These are phyloP conservation scores for Brachionus rubens DNA, from an alignment of 1,140 invertebrate genomes.

Conservation along the genomic window DNA sequence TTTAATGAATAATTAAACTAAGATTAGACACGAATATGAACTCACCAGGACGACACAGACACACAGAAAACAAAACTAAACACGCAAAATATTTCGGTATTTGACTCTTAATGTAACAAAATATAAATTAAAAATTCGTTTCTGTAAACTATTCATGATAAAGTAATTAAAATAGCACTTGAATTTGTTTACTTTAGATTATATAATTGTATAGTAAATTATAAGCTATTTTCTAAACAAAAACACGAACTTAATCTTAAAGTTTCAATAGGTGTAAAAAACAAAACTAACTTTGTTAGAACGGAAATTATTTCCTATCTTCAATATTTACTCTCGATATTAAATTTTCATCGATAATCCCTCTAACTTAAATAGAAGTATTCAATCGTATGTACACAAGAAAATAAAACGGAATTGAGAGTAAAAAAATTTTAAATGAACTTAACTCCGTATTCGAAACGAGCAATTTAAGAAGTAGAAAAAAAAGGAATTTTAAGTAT, in stretches of 20 bases:
- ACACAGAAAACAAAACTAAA: background rate
- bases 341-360: conserved; percentile 18
- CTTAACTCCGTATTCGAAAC: too few relatives aligned
- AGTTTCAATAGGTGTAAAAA: conserved; percentile 24
- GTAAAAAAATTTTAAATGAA: too few relatives aligned
- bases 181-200: conserved; percentile 31
- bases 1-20: conserved; percentile 30
- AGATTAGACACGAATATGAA: conserved; percentile 12
- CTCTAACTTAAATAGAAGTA: conserved; percentile 13
- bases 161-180: conserved; percentile 39
- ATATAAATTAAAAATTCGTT: too few relatives aligned
- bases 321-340: conserved; percentile 28
- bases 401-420: background rate
- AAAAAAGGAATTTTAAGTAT: conserved; percentile 35
- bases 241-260: background rate
- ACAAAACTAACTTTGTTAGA: conserved; percentile 9
- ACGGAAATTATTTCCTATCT: conserved; percentile 45
- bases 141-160: too few relatives aligned
- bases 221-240: background rate
- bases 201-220: conserved; percentile 14
- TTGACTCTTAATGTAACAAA: background rate
- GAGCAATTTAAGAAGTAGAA: too few relatives aligned
- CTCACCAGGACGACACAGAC: background rate
- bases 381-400: background rate
- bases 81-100: conserved; percentile 34